phyloP scores from a whole-genome alignment of 2,113 vertebrate genomes.

The Neofelis nebulosa region DNA sequence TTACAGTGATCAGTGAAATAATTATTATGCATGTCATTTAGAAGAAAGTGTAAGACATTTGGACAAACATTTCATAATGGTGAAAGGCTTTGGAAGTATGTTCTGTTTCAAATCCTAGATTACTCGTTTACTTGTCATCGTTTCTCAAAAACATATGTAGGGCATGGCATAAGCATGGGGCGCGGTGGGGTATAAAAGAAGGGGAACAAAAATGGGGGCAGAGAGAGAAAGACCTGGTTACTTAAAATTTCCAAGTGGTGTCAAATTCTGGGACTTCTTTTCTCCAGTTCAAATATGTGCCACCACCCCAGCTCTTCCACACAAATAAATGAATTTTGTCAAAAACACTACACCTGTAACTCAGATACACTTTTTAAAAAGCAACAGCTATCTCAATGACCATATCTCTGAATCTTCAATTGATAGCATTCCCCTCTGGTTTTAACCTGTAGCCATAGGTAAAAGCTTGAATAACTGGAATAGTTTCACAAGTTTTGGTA shows the following conservation, averaged over 20 bases:
- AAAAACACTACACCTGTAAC: neutral
- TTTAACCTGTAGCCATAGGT: neutral
- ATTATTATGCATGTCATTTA: neutral
- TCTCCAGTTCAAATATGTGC: neutral
- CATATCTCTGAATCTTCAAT: neutral
- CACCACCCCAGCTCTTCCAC: neutral
- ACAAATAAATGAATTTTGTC: neutral
- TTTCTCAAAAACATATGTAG: neutral
- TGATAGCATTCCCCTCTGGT: neutral
- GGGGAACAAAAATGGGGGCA: neutral
- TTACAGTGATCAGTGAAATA: neutral
- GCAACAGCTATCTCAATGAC: neutral
- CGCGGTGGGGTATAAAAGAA: neutral
- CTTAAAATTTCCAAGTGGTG: neutral
- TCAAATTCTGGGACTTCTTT: neutral
- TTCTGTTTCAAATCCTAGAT: neutral
- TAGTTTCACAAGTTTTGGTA: neutral
- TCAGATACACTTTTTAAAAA: slow-evolving; percentile 5
- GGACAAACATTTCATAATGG: neutral
- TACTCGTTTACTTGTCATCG: neutral
- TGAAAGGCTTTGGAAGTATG: neutral
- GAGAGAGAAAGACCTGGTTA: neutral
- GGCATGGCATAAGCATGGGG: neutral
- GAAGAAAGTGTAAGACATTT: slow-evolving; percentile 10
- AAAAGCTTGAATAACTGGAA: neutral